Evolutionary conservation across 2,888 invertebrate species (phyloP), one percentile per base, ranked within the genome.

Genomic region (Carabus problematicus): DNA sequence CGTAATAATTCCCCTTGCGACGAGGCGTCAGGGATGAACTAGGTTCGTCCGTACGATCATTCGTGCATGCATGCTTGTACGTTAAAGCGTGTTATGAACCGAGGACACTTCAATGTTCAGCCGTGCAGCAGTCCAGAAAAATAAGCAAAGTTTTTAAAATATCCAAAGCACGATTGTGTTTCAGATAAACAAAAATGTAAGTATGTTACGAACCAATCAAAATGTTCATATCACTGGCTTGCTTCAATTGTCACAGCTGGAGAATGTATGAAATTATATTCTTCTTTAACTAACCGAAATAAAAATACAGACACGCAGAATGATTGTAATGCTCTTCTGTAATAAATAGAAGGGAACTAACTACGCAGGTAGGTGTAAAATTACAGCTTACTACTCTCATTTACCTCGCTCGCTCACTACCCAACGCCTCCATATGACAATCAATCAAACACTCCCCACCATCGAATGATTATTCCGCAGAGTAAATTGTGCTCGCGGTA

Each of bases 61-160:
- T 18, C 52, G 29, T 29, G 29, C 6, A 29, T 29, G 29, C 29
- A 6, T 29, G 29, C 29, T 3, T 29, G 29, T 29, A 56, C 40
- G 56, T 29, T 18, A 47, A 16, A 12, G 41, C n/a, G 41, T 41
- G 41, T 40, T n/a, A 59, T 66, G 66, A 58, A 39, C 58, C 66
- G 66, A 59, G 66, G 66, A 49, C 59, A 59, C 58, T 59, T 49
- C 41, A 59, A 40, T 7, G 16, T 47, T 18, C 40, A 59, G 66
- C 49, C 66, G 66, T 66, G 59, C 49, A 29, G 59, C 49, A 29
- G 29, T n/a, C 49, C 59, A 59, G 66, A 66, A 59, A 66, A 66
- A 66, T 66, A 66, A 66, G 58, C 59, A 66, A 66, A 66, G 39
- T 66, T 29, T 66, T 66, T 66, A 66, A 66, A 66, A 59, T 66